Conservation (phyloP, 2,113 vertebrate genomes). For the Platycercus adscitus region DNA sequence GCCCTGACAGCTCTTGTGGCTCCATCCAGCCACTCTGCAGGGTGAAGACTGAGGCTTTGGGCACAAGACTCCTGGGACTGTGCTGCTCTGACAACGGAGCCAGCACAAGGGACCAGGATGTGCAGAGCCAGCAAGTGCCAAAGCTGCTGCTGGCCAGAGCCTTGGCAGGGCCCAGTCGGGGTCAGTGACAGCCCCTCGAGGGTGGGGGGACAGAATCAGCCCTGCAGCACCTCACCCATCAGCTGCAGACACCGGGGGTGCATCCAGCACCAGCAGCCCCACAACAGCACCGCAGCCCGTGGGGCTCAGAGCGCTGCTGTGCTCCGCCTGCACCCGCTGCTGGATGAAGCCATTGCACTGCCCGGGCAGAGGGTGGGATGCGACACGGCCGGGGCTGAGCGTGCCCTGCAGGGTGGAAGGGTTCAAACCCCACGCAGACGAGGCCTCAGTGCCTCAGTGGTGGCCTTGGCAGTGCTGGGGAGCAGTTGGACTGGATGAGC, state of each 20-base stretch:
- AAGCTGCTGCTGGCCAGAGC: not conserved
- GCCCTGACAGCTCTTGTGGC: accelerated
- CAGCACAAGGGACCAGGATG: no score
- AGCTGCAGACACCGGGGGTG: accelerated
- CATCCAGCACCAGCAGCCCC: no score
- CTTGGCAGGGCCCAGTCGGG: not conserved
- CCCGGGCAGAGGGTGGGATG: not conserved
- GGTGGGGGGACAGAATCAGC: not conserved
- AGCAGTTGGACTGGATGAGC: not conserved
- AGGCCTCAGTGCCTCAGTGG: no score
- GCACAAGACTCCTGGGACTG: no score
- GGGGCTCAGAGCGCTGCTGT: not conserved
- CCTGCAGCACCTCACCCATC: accelerated
- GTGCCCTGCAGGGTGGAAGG: not conserved
- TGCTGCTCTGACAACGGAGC: not conserved
- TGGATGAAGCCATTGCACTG: not conserved
- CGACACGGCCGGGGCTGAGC: not conserved
- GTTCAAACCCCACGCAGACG: not conserved
- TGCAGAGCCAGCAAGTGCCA: no score
- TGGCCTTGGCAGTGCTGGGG: no score
- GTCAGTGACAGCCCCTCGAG: not conserved
- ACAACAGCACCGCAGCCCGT: not conserved
- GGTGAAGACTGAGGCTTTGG: not conserved
- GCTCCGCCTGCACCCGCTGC: not conserved
- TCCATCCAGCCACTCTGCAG: not conserved